Conservation (phyloP, 2,113 vertebrate species). For the Hydrolagus affinis region DNA sequence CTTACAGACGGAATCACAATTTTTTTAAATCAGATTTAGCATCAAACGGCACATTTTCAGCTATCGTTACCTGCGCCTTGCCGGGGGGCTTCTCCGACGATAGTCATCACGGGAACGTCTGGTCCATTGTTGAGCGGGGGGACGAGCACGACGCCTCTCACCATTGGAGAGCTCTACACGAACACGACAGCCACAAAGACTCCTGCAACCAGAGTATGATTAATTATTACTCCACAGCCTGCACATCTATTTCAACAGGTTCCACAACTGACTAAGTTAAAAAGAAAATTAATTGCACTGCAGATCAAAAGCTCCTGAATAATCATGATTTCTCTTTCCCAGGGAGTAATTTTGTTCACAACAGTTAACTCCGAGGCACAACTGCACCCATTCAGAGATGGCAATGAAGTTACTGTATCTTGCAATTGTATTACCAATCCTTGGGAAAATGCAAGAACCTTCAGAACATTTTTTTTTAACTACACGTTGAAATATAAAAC, state of each 20-base stretch:
- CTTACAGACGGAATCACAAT: conserved; percentile 11
- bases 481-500: too few species aligned
- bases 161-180: conserved; percentile 90
- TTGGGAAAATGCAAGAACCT: too few species aligned
- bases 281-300: neutral
- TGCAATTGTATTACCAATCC: too few species aligned
- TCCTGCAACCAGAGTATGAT: conserved; percentile 50
- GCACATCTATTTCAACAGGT: neutral
- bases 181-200: conserved; percentile 82
- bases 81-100: conserved; percentile 74
- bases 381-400: too few species aligned
- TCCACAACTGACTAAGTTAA: neutral
- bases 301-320: neutral
- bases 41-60: conserved; percentile 38
- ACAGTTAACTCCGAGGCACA: too few species aligned
- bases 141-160: conserved; percentile 85
- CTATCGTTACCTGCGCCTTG: conserved; percentile 74
- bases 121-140: conserved; percentile 84
- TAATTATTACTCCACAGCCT: neutral
- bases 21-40: neutral
- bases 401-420: too few species aligned
- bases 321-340: neutral
- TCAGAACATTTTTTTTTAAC: too few species aligned
- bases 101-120: conserved; percentile 83
- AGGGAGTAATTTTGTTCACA: too few species aligned